phyloP scores from a whole-genome alignment of 2,797 vertebrate species.

The Chaetophractus vellerosus region DNA sequence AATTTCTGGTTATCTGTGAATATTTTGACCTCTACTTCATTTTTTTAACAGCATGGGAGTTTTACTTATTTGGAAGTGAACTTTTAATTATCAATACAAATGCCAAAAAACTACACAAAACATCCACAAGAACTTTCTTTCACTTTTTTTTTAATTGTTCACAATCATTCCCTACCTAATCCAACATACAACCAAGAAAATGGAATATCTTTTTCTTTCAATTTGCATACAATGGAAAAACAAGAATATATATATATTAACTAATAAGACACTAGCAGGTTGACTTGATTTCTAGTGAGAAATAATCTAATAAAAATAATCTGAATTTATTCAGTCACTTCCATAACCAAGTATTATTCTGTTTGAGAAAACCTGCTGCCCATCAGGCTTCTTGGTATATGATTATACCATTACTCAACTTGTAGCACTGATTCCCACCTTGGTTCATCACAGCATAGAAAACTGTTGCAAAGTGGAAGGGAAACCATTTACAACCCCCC shows the following conservation, averaged over 20 bases:
- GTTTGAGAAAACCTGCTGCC: constrained; percentile 82
- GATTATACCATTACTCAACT: constrained; percentile 77
- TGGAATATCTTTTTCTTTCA: constrained; percentile 85
- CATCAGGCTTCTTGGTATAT: constrained; percentile 56
- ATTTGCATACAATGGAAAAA: constrained; percentile 89
- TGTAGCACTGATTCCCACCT: constrained; percentile 66
- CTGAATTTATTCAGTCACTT: constrained; percentile 83
- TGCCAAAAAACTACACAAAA: constrained; percentile 88
- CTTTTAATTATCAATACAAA: too few relatives aligned
- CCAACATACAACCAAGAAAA: constrained; percentile 88
- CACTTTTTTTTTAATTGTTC: constrained; percentile 86
- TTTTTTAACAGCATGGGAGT: too few relatives aligned
- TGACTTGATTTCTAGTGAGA: constrained; percentile 85
- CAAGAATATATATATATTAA: constrained; percentile 87
- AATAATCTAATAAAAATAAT: constrained; percentile 86
- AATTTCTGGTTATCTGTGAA: too few relatives aligned
- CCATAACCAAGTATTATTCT: constrained; percentile 84
- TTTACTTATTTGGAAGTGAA: too few relatives aligned
- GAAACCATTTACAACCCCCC: constrained; percentile 86
- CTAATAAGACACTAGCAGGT: constrained; percentile 82
- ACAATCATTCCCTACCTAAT: constrained; percentile 88
- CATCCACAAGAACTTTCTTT: constrained; percentile 85
- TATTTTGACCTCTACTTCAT: too few relatives aligned
- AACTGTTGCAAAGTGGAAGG: constrained; percentile 86
- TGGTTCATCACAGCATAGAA: constrained; percentile 86